A percentile compares a stretch with the other conserved stretches of the same genome.
Evolutionary conservation across 2,888 invertebrate genomes (phyloP).

Genomic region (Tenthredo scrophulariae): DNA sequence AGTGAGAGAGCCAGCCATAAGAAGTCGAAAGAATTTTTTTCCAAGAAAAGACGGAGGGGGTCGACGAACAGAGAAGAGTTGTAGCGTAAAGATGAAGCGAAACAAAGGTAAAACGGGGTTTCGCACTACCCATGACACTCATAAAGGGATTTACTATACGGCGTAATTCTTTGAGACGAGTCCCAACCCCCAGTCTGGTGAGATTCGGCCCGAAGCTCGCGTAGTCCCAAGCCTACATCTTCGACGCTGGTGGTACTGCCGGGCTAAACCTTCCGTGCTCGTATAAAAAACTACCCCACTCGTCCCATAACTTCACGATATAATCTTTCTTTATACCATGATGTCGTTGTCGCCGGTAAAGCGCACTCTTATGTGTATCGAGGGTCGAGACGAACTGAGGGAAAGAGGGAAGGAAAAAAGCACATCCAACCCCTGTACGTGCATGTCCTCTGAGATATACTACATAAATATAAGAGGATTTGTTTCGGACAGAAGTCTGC

Average conservation of each 20-base stretch:
- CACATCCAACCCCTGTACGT: background rate
- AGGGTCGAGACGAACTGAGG: constrained; percentile 15
- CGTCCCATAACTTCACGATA: constrained; percentile 52
- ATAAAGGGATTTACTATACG: constrained; percentile 35
- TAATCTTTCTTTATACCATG: constrained; percentile 51
- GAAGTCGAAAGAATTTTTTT: background rate
- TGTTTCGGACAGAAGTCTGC: constrained; percentile 11
- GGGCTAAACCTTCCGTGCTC: background rate
- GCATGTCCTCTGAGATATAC: constrained; percentile 20
- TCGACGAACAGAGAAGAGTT: background rate
- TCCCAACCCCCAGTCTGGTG: background rate
- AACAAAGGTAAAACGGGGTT: constrained; percentile 24
- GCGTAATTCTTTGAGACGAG: constrained; percentile 32
- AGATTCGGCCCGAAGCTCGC: background rate
- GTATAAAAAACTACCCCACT: constrained; percentile 51
- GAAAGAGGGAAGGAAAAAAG: background rate
- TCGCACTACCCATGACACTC: constrained; percentile 43
- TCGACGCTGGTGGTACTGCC: background rate
- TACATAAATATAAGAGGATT: constrained; percentile 18
- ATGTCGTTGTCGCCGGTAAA: constrained; percentile 33
- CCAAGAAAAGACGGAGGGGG: background rate
- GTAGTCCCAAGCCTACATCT: background rate
- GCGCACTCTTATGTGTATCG: constrained; percentile 28
- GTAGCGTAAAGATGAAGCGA: background rate
- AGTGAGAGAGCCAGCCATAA: background rate